Conservation (phyloP, 2,888 invertebrate species). For the Elegia similella region DNA sequence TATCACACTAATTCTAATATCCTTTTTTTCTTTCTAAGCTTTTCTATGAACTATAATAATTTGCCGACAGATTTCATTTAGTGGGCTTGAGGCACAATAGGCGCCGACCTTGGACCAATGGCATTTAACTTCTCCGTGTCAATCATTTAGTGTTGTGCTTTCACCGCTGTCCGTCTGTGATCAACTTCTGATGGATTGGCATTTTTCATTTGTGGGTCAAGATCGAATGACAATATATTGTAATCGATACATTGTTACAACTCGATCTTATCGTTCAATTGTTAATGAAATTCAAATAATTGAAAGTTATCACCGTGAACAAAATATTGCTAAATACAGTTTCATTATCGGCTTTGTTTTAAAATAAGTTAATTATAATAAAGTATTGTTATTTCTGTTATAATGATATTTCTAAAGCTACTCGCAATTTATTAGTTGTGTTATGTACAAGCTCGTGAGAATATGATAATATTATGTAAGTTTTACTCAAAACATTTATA, state of each 20-base stretch:
- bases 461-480: background rate
- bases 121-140: constrained; percentile 60
- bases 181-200: constrained; percentile 48
- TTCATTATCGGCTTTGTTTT: background rate
- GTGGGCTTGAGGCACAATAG: constrained; percentile 42
- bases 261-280: constrained; percentile 12
- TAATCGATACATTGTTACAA: constrained; percentile 23
- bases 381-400: background rate
- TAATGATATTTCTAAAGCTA: background rate
- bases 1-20: background rate
- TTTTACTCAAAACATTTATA: background rate
- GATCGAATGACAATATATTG: constrained; percentile 36
- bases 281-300: constrained; percentile 15
- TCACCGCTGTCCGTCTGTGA: constrained; percentile 46
- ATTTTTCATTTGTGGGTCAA: constrained; percentile 70
- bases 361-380: background rate
- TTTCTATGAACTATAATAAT: constrained; percentile 6
- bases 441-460: background rate
- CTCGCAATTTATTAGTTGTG: background rate
- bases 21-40: background rate
- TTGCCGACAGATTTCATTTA: constrained; percentile 27
- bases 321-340: background rate
- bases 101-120: constrained; percentile 61
- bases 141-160: constrained; percentile 57
- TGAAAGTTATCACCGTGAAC: background rate